Evolutionary conservation across 2,113 vertebrate species (phyloP).

Genomic region (Rhabdomys dilectus): DNA sequence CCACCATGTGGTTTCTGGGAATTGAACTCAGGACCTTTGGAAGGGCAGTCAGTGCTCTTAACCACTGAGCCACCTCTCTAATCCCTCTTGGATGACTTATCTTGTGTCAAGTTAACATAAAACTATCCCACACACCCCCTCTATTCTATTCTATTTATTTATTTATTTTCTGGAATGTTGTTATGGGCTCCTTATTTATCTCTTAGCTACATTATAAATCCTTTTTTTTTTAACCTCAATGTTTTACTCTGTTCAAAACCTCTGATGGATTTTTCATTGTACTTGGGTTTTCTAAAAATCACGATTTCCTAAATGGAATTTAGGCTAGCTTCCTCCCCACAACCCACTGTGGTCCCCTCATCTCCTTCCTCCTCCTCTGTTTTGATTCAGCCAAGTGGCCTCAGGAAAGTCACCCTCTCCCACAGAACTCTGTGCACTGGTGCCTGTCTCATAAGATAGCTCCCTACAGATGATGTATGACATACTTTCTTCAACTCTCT

Average conservation of each 20-base stretch:
- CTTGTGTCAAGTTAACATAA: background rate
- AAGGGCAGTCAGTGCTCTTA: too few relatives aligned
- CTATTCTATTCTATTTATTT: background rate
- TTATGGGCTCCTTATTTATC: background rate
- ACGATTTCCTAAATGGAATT: background rate
- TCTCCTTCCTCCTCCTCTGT: fast-evolving
- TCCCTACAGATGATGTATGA: background rate
- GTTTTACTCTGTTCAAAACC: background rate
- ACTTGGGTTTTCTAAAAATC: background rate
- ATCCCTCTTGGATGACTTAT: too few relatives aligned
- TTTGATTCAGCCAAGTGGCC: background rate
- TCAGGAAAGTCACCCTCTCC: background rate
- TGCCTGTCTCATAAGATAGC: background rate
- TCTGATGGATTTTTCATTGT: background rate
- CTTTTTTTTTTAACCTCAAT: background rate
- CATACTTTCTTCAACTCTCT: background rate
- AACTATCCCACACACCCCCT: background rate
- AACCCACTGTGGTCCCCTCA: background rate
- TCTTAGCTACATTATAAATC: background rate
- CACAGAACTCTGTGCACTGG: background rate
- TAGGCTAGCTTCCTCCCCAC: background rate
- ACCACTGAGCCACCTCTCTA: too few relatives aligned
- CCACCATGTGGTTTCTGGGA: too few relatives aligned
- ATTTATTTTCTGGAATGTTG: background rate
- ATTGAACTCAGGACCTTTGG: too few relatives aligned